These are phyloP conservation scores for Lepidurus packardi DNA, from an alignment of 1,140 invertebrate genomes.

Conservation along the genomic window DNA sequence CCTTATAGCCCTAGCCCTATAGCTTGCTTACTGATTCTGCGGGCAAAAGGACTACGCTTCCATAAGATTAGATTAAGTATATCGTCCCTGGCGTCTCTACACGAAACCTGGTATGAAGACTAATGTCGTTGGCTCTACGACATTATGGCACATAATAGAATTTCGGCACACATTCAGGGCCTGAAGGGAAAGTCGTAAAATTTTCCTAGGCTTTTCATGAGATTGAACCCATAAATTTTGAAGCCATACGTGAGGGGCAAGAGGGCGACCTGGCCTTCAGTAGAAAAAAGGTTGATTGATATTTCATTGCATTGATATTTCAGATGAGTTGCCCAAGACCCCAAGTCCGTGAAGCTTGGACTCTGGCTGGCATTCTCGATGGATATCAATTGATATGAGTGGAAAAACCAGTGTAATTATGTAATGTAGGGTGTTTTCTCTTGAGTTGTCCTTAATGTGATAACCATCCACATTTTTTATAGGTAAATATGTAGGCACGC, in stretches of 20 bases:
- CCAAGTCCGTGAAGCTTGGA: no score
- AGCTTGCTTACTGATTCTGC: background rate
- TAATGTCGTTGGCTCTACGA: background rate
- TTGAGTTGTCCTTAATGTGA: no score
- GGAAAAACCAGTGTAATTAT: no score
- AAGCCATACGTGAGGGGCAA: background rate
- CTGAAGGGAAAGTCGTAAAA: background rate
- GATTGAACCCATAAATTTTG: background rate
- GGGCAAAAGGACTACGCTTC: background rate
- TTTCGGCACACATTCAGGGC: background rate
- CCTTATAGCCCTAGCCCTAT: background rate
- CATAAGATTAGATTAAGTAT: background rate
- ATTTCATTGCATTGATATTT: no score
- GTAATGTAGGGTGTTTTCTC: no score
- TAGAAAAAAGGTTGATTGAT: background rate
- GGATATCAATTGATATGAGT: no score
- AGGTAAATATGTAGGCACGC: no score
- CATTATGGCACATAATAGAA: background rate
- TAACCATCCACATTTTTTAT: no score
- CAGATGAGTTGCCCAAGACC: no score
- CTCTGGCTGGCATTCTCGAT: no score
- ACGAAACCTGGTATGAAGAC: background rate
- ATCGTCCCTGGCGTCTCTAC: background rate
- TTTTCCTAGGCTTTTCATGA: background rate
- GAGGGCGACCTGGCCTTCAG: background rate